These are phyloP conservation scores for Oscheius sp. DNA, from an alignment of 2,888 invertebrate species.

Conservation along the genomic window DNA sequence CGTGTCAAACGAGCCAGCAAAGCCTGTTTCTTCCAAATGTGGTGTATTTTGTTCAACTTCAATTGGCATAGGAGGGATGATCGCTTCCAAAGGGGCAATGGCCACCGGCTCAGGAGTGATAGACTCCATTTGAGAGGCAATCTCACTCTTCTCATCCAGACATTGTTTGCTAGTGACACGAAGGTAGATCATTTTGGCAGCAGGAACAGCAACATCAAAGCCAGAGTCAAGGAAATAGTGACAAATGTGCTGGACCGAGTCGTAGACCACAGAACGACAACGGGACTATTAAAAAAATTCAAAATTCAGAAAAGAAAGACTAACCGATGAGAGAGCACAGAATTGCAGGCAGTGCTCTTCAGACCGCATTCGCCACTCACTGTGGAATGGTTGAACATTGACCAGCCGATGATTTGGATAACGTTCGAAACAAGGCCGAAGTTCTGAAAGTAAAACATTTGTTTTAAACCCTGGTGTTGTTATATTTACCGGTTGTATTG, in stretches of 20 bases:
- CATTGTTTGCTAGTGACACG: constrained; percentile 61
- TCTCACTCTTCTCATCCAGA: constrained; percentile 32
- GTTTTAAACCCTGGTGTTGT: too few species aligned
- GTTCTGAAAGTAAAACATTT: constrained; percentile 47
- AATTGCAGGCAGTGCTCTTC: constrained; percentile 65
- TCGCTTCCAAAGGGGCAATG: neutral
- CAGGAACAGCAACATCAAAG: constrained; percentile 51
- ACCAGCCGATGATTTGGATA: constrained; percentile 61
- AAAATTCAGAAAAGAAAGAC: constrained; percentile 2
- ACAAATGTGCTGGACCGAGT: constrained; percentile 64
- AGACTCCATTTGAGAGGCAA: neutral
- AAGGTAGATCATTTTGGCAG: constrained; percentile 66
- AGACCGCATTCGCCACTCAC: constrained; percentile 64
- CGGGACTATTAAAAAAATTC: constrained; percentile 56
- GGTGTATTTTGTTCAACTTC: neutral
- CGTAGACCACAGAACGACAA: constrained; percentile 67
- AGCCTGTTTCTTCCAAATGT: neutral
- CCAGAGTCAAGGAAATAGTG: constrained; percentile 64
- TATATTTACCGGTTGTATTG: too few species aligned
- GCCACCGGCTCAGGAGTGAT: constrained; percentile 1
- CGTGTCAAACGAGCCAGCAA: constrained; percentile 14
- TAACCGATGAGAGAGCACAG: constrained; percentile 58
- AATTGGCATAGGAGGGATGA: neutral
- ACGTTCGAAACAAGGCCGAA: constrained; percentile 68
- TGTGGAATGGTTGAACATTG: constrained; percentile 62